These are phyloP conservation scores for Auanema freiburgensis DNA, from an alignment of 2,888 invertebrate genomes.

Conservation along the genomic window DNA sequence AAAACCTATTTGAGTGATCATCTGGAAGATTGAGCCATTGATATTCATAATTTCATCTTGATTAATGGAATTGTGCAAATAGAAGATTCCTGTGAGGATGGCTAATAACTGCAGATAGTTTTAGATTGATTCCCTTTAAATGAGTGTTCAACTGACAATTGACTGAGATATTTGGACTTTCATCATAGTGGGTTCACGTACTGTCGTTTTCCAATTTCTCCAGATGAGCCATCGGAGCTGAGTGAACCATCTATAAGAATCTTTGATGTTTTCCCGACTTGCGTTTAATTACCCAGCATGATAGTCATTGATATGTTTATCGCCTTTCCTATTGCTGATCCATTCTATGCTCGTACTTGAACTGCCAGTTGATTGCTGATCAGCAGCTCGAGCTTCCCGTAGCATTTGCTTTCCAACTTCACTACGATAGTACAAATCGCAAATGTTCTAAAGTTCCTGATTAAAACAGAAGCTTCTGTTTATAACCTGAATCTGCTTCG, in stretches of 20 bases:
- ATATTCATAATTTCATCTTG: slow-evolving; percentile 78
- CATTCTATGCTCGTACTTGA: not conserved
- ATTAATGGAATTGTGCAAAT: slow-evolving; percentile 75
- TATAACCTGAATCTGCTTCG: slow-evolving; percentile 13
- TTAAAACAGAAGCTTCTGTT: not conserved
- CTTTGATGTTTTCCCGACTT: not conserved
- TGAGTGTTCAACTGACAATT: slow-evolving; percentile 73
- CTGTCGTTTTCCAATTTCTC: slow-evolving; percentile 86
- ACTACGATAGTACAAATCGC: slow-evolving; percentile 27
- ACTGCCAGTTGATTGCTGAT: slow-evolving; percentile 8
- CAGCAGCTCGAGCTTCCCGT: slow-evolving; percentile 21
- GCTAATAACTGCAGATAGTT: slow-evolving; percentile 76
- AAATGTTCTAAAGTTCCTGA: slow-evolving; percentile 23
- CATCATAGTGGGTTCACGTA: slow-evolving; percentile 86
- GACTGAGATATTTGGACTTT: slow-evolving; percentile 86
- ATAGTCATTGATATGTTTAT: slow-evolving; percentile 8
- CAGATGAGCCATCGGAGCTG: slow-evolving; percentile 87
- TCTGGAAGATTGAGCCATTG: slow-evolving; percentile 86
- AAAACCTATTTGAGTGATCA: slow-evolving; percentile 91
- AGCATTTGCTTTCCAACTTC: slow-evolving; percentile 27
- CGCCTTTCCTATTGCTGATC: slow-evolving; percentile 8
- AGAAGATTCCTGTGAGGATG: slow-evolving; percentile 76
- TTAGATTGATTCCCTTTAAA: not conserved
- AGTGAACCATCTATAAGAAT: slow-evolving; percentile 76
- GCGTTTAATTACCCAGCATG: not conserved